phyloP scores from a whole-genome alignment of 1,140 invertebrate species.

The Ceratina calcarata region DNA sequence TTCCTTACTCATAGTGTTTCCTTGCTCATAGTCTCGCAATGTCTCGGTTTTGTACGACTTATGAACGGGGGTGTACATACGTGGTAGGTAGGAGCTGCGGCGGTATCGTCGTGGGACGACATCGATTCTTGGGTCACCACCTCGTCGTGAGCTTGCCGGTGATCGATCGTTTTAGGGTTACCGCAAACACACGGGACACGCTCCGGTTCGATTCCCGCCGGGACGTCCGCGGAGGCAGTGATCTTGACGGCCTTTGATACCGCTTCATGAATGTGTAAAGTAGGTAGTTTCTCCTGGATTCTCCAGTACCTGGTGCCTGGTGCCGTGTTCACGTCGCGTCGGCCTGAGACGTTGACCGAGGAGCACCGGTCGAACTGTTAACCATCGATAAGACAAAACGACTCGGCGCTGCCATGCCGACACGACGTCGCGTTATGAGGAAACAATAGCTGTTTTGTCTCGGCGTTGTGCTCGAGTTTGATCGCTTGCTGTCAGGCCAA shows the following conservation, averaged over 20 bases:
- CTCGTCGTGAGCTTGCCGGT: constrained; percentile 62
- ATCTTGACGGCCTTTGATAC: constrained; percentile 77
- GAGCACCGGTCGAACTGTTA: constrained; percentile 30
- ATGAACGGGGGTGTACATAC: no score
- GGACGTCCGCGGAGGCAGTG: constrained; percentile 56
- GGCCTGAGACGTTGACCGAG: not conserved
- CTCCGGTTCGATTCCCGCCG: constrained; percentile 68
- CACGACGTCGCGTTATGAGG: constrained; percentile 55
- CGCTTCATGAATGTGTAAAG: constrained; percentile 78
- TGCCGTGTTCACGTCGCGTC: no score
- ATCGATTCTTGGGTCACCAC: constrained; percentile 70
- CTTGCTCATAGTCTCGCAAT: no score
- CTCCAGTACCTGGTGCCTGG: constrained; percentile 2
- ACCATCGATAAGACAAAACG: constrained; percentile 25
- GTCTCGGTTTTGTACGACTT: no score
- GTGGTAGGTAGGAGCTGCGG: constrained; percentile 3
- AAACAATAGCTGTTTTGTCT: constrained; percentile 64
- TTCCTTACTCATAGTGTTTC: no score
- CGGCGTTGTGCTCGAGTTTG: constrained; percentile 57
- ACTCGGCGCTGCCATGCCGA: constrained; percentile 25
- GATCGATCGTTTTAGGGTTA: constrained; percentile 78
- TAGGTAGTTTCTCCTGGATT: constrained; percentile 55
- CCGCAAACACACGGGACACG: constrained; percentile 76
- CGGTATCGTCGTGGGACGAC: constrained; percentile 61
- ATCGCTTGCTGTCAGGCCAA: constrained; percentile 50